phyloP scores from a whole-genome alignment of 1,140 invertebrate species.

The Brachionus plicatilis region DNA sequence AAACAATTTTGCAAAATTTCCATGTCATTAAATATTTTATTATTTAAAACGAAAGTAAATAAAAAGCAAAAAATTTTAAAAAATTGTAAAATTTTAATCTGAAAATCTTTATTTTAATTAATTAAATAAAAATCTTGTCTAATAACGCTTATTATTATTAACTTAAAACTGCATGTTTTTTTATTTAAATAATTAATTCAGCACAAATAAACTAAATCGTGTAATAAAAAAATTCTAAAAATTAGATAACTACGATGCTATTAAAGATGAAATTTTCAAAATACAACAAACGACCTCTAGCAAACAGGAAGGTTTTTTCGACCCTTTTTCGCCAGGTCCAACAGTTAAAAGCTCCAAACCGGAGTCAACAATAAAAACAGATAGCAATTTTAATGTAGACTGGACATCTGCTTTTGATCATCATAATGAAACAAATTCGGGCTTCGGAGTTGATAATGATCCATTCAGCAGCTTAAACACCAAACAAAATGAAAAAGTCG shows the following conservation, averaged over 20 bases:
- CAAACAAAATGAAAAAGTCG: background rate
- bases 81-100: too few relatives aligned
- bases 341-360: background rate
- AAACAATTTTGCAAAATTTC: too few relatives aligned
- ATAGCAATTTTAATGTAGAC: background rate
- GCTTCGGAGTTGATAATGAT: slow-evolving; percentile 2
- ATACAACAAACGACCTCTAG: background rate
- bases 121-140: too few relatives aligned
- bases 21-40: too few relatives aligned
- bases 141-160: too few relatives aligned
- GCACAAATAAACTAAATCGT: background rate
- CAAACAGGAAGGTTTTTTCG: background rate
- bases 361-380: background rate
- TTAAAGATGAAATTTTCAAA: slow-evolving; percentile 32
- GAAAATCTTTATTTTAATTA: too few relatives aligned
- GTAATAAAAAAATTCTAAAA: background rate
- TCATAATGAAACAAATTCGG: background rate
- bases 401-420: slow-evolving; percentile 29
- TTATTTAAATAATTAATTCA: background rate
- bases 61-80: too few relatives aligned
- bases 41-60: too few relatives aligned
- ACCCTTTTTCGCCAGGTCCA: slow-evolving; percentile 20
- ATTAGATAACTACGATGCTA: slow-evolving; percentile 34
- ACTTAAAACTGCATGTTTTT: too few relatives aligned
- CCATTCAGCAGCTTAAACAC: background rate